Evolutionary conservation across 2,888 invertebrate genomes (phyloP).

Genomic region (Phyto melanocephala): DNA sequence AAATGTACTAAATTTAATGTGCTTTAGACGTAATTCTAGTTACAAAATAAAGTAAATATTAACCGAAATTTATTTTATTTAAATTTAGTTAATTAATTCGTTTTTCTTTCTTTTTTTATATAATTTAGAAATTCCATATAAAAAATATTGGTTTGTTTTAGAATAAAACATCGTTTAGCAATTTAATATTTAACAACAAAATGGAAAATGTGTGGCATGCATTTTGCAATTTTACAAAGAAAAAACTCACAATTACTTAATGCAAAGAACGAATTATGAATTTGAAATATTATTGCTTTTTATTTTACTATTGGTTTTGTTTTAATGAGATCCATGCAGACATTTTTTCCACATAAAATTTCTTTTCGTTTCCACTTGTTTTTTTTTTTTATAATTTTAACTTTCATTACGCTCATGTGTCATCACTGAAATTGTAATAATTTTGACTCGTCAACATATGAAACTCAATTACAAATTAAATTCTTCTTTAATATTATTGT

Average conservation of each 20-base stretch:
- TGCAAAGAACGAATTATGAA: constrained; percentile 1
- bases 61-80: constrained; percentile 18
- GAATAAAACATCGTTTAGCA: neutral
- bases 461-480: neutral
- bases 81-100: constrained; percentile 4
- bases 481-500: neutral
- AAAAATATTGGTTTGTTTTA: neutral
- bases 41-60: constrained; percentile 14
- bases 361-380: constrained; percentile 8
- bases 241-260: neutral
- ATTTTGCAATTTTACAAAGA: constrained; percentile 65
- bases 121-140: constrained; percentile 3
- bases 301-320: constrained; percentile 47
- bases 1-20: constrained; percentile 37
- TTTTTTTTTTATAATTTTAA: constrained; percentile 33
- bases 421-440: constrained; percentile 66
- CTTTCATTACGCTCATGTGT: constrained; percentile 69
- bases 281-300: constrained; percentile 14
- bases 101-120: constrained; percentile 10
- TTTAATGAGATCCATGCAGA: constrained; percentile 78
- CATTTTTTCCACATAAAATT: constrained; percentile 71
- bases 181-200: neutral
- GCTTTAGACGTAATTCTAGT: constrained; percentile 63
- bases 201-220: constrained; percentile 72
- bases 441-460: neutral